These are phyloP conservation scores for Polietes domitor DNA, from an alignment of 2,888 invertebrate species.

Conservation along the genomic window DNA sequence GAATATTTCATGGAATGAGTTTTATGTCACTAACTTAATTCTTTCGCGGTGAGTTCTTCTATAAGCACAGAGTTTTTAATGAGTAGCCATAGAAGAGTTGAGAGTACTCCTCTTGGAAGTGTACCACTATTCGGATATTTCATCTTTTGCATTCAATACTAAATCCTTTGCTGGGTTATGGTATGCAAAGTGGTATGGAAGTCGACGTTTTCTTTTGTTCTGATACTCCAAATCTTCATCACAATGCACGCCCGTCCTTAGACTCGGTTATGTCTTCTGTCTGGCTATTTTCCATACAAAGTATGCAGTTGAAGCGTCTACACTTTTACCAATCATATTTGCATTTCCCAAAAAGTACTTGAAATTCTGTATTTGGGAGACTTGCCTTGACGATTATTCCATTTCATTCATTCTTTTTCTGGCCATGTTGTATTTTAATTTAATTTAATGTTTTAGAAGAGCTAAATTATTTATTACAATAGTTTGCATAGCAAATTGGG, in stretches of 20 bases:
- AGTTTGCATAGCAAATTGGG: slow-evolving; percentile 60
- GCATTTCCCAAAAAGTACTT: slow-evolving; percentile 24
- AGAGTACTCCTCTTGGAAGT: too few species aligned
- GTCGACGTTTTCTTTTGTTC: slow-evolving; percentile 8
- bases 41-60: too few species aligned
- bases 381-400: neutral
- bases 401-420: too few species aligned
- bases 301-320: slow-evolving; percentile 25
- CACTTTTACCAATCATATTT: slow-evolving; percentile 58
- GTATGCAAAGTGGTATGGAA: slow-evolving; percentile 46
- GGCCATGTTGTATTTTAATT: slow-evolving; percentile 59
- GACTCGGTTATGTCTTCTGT: slow-evolving; percentile 25
- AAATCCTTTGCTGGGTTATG: slow-evolving; percentile 11
- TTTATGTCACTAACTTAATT: too few species aligned
- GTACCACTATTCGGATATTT: too few species aligned
- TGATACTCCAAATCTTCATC: slow-evolving; percentile 55
- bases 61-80: too few species aligned
- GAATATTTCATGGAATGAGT: too few species aligned
- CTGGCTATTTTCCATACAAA: slow-evolving; percentile 27
- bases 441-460: slow-evolving; percentile 49
- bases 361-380: slow-evolving; percentile 13
- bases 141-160: too few species aligned
- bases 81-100: too few species aligned
- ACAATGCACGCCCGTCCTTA: slow-evolving; percentile 51
- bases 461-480: slow-evolving; percentile 57